Evolutionary conservation across 2,113 vertebrate genomes (phyloP), one percentile per base, ranked within the genome.

Genomic region (Dinomys branickii): DNA sequence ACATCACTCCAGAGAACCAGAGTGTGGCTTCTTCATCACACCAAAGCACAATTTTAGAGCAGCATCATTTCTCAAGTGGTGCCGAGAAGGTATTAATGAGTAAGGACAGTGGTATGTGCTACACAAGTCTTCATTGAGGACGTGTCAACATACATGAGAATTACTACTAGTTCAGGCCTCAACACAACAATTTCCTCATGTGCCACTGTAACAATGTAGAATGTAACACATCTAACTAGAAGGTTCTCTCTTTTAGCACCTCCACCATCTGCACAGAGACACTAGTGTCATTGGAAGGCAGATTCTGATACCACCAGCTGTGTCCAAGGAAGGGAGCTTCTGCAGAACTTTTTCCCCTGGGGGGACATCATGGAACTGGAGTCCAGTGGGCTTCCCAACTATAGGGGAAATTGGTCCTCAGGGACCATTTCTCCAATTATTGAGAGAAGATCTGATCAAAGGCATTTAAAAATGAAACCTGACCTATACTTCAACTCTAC

Each of bases 401-500:
- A 38, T 65, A 69, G 59, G 85, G 95, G 86, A 50, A 97, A 97
- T 93, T 97, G 97, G 98, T 96, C 98, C 98, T 96, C 87, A 92
- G 98, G 98, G 98, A 98, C 98, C 95, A 97, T 97, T 98, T 98
- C 98, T 97, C 97, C 98, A 98, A 98, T 98, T 98, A 98, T 97
- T 96, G 98, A 96, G 73, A 97, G 94, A 97, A 98, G 97, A 98
- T 98, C 98, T 98, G 97, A 97, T 98, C 97, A 92, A 98, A 98
- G 98, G 94, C 98, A 98, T 98, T 98, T 98, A 97, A 94, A 98
- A 98, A 98, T 98, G 97, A 98, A 98, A 98, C 95, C 97, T 98
- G 98, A 99, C 99, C 99, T 98, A 97, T 97, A 98, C 97, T 99
- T 99, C 98, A 99, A 99, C 99, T 98, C 98, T 96, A 95, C 97